phyloP scores from a whole-genome alignment of 2,888 invertebrate species.

The Ypsolopha scabrella region DNA sequence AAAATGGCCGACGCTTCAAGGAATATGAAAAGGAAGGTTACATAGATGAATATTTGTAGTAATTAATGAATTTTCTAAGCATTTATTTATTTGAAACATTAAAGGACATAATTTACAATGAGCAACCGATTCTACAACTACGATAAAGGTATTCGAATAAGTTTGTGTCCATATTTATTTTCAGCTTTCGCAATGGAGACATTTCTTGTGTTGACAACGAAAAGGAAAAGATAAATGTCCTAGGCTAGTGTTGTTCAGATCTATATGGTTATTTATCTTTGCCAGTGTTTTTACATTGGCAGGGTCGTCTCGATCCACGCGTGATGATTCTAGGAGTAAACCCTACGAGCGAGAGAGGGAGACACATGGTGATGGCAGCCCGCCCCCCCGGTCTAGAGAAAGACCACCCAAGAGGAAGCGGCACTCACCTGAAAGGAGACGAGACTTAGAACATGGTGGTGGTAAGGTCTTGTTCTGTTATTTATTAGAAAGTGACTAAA shows the following conservation, averaged over 20 bases:
- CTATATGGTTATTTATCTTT: conserved; percentile 68
- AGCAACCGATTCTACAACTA: conserved; percentile 35
- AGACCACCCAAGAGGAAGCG: conserved; percentile 17
- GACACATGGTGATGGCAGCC: conserved; percentile 21
- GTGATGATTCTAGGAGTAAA: conserved; percentile 61
- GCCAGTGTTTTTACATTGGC: conserved; percentile 83
- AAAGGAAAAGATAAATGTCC: conserved; percentile 1
- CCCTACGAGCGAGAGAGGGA: conserved; percentile 21
- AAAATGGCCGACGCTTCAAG: conserved; percentile 5
- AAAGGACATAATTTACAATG: conserved; percentile 20
- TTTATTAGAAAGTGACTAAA: too few relatives aligned
- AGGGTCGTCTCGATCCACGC: conserved; percentile 73
- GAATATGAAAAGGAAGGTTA: too few relatives aligned
- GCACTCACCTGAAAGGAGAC: conserved; percentile 14
- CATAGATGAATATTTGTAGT: too few relatives aligned
- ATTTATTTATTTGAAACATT: not conserved
- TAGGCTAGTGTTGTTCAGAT: conserved; percentile 13
- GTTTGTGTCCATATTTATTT: conserved; percentile 7
- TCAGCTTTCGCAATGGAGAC: not conserved
- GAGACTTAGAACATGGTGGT: conserved; percentile 18
- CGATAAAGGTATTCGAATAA: conserved; percentile 47
- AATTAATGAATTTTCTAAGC: not conserved
- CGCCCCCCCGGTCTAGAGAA: conserved; percentile 20
- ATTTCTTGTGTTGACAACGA: not conserved
- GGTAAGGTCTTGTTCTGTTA: conserved; percentile 18